Evolutionary conservation across 2,113 vertebrate species (phyloP), one percentile per base, ranked within the genome.

Genomic region (Ramphastos sulfuratus): DNA sequence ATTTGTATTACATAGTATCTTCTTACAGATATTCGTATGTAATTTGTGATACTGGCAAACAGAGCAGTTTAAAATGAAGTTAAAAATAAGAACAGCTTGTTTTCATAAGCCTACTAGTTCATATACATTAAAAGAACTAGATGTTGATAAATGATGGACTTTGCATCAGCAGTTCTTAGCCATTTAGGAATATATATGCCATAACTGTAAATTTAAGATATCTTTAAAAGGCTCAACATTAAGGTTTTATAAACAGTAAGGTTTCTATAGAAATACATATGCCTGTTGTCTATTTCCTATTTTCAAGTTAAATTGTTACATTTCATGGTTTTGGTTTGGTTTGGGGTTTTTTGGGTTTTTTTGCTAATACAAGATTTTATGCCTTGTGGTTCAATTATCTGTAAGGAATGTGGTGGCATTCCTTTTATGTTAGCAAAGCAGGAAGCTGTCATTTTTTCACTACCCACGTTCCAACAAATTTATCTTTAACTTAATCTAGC

Each of bases 181-280:
- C 61, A 7, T 30, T 55, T 58, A 30, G 28, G 44, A 58, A 17
- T 81, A 81, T 42, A 25, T 24, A 24, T 88, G 23, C 5, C 25
- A 12, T 58, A 74, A 52, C 1, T 67, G 59, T 61, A 61, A 67
- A 81, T 84, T 81, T 64, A 71, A 83, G 10, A 12, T 39, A 70
- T 15, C 30, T 58, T 80, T 63, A 71, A 69, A 82, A 85, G 61
- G 75, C 63, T 25, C 58, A 89, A n/a, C 9, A 6, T 67, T 27
- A 92, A 86, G 24, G 91, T 97, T 94, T 97, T 91, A 48, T 88
- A 66, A 27, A 18, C n/a, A 12, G 33, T 90, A 80, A 66, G 64
- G 82, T 96, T 97, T 74, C 95, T 96, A 58, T 95, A 86, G 95
- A 96, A 96, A 95, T 97, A 72, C 37, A 65, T 25, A 92, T 70